phyloP scores from a whole-genome alignment of 2,888 invertebrate species.

The Pimpla rufipes region DNA sequence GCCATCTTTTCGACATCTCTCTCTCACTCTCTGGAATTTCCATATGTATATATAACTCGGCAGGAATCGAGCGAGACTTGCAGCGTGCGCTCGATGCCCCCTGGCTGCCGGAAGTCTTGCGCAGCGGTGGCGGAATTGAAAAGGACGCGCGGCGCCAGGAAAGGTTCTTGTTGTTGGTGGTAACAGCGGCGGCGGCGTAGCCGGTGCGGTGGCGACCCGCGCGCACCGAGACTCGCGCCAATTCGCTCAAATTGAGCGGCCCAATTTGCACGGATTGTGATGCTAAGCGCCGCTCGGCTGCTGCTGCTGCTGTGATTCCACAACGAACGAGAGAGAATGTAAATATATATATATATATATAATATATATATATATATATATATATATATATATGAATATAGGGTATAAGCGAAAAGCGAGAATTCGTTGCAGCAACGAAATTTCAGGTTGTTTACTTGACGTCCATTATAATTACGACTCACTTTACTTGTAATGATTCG shows the following conservation, averaged over 20 bases:
- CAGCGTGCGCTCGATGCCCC: slow-evolving; percentile 2
- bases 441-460: background rate
- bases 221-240: slow-evolving; percentile 64
- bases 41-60: slow-evolving; percentile 73
- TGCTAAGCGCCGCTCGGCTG: slow-evolving; percentile 77
- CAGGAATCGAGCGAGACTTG: slow-evolving; percentile 68
- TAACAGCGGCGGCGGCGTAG: slow-evolving; percentile 2
- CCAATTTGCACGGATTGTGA: slow-evolving; percentile 82
- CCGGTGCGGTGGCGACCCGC: slow-evolving; percentile 13
- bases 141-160: slow-evolving; percentile 56
- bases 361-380: background rate
- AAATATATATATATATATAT: slow-evolving; percentile 1
- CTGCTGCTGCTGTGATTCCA: slow-evolving; percentile 48
- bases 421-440: background rate
- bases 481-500: background rate
- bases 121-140: slow-evolving; percentile 65
- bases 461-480: background rate
- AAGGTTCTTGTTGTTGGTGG: slow-evolving; percentile 53
- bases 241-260: slow-evolving; percentile 79
- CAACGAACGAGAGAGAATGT: slow-evolving; percentile 1
- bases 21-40: slow-evolving; percentile 70
- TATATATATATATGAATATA: background rate
- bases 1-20: slow-evolving; percentile 26
- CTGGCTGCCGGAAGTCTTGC: background rate
- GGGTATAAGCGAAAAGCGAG: background rate